These are phyloP conservation scores for Carcina quercana DNA, from an alignment of 2,888 invertebrate genomes.

Conservation along the genomic window DNA sequence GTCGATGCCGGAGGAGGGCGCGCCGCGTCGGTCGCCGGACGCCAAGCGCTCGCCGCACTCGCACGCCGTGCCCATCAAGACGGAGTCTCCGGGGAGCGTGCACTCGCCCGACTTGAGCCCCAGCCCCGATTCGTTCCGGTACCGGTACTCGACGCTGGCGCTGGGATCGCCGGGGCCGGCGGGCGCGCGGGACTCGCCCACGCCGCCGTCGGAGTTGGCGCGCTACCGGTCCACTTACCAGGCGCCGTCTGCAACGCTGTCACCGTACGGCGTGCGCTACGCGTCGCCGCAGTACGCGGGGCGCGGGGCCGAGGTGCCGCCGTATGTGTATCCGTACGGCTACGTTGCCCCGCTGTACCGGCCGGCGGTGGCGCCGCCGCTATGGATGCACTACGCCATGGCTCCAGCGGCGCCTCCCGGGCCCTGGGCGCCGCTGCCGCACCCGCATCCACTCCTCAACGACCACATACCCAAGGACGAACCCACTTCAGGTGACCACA, in stretches of 20 bases:
- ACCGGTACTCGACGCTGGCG: conserved; percentile 46
- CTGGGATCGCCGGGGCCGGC: conserved; percentile 46
- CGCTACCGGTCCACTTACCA: conserved; percentile 42
- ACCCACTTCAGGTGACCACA: conserved; percentile 67
- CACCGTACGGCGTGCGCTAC: conserved; percentile 27
- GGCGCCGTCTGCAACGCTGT: conserved; percentile 31
- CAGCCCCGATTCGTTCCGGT: conserved; percentile 56
- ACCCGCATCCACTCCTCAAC: conserved; percentile 60
- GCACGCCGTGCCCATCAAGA: conserved; percentile 34
- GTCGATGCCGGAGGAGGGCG: conserved; percentile 75
- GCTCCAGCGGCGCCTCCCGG: conserved; percentile 61
- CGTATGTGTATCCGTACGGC: conserved; percentile 55
- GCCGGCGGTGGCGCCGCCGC: conserved; percentile 43
- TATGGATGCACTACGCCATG: conserved; percentile 63
- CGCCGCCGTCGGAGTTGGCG: conserved; percentile 47
- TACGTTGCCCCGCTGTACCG: conserved; percentile 60
- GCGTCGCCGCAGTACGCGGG: conserved; percentile 16
- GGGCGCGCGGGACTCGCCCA: conserved; percentile 45
- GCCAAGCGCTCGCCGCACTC: conserved; percentile 55
- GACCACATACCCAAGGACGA: conserved; percentile 74
- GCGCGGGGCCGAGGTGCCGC: conserved; percentile 36
- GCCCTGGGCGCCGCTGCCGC: conserved; percentile 70
- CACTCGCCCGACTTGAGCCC: conserved; percentile 60
- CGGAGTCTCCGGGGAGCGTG: conserved; percentile 55
- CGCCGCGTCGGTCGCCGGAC: conserved; percentile 48